phyloP scores from a whole-genome alignment of 1,140 invertebrate species.

The Bombus consobrinus region DNA sequence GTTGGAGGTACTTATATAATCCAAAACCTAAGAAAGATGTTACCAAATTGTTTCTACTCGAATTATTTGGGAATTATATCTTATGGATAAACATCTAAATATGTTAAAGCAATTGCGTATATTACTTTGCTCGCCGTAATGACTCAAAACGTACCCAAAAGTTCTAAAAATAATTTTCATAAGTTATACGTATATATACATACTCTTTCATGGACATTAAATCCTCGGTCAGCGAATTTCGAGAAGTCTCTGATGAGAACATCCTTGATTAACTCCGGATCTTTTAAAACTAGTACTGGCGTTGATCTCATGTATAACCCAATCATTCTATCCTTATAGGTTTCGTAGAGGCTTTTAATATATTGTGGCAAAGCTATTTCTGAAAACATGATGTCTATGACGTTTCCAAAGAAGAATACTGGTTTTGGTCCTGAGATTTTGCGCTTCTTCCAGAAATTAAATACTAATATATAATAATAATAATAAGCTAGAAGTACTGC shows the following conservation, averaged over 20 bases:
- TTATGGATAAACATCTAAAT: no score
- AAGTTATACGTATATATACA: neutral
- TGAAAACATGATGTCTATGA: slow-evolving; percentile 39
- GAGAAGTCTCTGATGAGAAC: slow-evolving; percentile 82
- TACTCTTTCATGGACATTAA: slow-evolving; percentile 13
- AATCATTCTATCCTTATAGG: slow-evolving; percentile 72
- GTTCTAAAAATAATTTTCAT: no score
- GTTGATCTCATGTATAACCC: slow-evolving; percentile 78
- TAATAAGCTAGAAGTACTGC: neutral
- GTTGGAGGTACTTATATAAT: no score
- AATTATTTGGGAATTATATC: no score
- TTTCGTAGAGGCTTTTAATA: slow-evolving; percentile 53
- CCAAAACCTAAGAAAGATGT: no score
- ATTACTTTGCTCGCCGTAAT: neutral
- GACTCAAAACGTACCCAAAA: neutral
- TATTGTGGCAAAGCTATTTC: slow-evolving; percentile 42
- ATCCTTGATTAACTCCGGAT: slow-evolving; percentile 80
- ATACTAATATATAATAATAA: neutral
- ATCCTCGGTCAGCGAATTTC: slow-evolving; percentile 78
- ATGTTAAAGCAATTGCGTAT: no score
- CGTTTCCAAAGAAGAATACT: neutral
- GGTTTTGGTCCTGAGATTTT: neutral
- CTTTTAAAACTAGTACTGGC: slow-evolving; percentile 73
- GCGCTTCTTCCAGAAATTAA: neutral
- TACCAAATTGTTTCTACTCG: no score